phyloP scores from a whole-genome alignment of 2,797 vertebrate species.

The Ctenochaetus hawaiiensis region DNA sequence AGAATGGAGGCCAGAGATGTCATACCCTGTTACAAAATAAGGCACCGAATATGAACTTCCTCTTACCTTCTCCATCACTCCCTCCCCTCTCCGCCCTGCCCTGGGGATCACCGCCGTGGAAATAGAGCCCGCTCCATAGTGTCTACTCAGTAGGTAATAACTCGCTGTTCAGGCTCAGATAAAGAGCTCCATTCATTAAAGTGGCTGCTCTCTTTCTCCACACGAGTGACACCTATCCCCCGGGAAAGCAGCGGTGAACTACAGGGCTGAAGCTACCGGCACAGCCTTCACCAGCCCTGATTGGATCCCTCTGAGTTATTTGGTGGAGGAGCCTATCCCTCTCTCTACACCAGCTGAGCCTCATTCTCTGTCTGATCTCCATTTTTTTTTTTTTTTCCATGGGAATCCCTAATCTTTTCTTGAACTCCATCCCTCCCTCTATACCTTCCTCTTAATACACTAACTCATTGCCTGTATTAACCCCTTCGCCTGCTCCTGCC shows the following conservation, averaged over 20 bases:
- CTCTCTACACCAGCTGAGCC: conserved; percentile 18
- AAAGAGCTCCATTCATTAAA: conserved; percentile 82
- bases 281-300: conserved; percentile 53
- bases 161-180: conserved; percentile 71
- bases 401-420: conserved; percentile 43
- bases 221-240: conserved; percentile 73
- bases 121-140: conserved; percentile 55
- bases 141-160: conserved; percentile 79
- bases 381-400: conserved; percentile 32
- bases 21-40: conserved; percentile 75
- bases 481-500: conserved; percentile 17
- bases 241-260: conserved; percentile 64
- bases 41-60: conserved; percentile 59
- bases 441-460: conserved; percentile 36
- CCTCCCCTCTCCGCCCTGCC: conserved; percentile 15
- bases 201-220: conserved; percentile 68
- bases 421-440: conserved; percentile 20
- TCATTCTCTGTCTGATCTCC: conserved; percentile 53
- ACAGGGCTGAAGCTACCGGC: conserved; percentile 57
- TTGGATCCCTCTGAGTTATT: conserved; percentile 62
- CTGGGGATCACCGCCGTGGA: conserved; percentile 57
- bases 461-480: conserved; percentile 54
- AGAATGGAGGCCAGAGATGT: conserved; percentile 69
- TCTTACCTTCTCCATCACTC: conserved; percentile 7
- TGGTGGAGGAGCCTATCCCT: conserved; percentile 39